Conservation (phyloP, 2,888 invertebrate species). For the Harpalus rufipes region DNA sequence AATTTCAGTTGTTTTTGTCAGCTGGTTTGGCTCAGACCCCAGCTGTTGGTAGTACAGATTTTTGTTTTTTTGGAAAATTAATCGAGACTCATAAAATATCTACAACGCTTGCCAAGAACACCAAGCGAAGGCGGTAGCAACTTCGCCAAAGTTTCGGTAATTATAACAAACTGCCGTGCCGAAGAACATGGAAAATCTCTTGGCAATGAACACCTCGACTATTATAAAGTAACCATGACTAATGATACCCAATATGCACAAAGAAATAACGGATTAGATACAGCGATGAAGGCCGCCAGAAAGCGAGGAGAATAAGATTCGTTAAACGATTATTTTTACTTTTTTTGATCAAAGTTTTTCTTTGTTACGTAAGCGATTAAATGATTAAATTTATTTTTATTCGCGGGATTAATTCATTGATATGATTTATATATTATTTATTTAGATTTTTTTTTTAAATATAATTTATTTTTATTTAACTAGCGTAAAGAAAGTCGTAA, state of each 20-base stretch:
- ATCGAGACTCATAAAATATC: constrained; percentile 60
- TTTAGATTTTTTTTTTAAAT: neutral
- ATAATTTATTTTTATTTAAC: constrained; percentile 29
- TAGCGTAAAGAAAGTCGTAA: constrained; percentile 20
- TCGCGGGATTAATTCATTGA: constrained; percentile 22
- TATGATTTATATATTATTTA: constrained; percentile 31
- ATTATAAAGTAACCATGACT: constrained; percentile 66
- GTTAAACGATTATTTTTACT: constrained; percentile 28
- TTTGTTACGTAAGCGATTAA: constrained; percentile 33
- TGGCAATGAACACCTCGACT: constrained; percentile 65
- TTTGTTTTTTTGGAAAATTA: constrained; percentile 57
- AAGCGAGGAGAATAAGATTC: constrained; percentile 29
- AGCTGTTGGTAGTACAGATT: constrained; percentile 52
- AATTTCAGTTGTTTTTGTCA: constrained; percentile 52
- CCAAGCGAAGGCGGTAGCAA: constrained; percentile 37
- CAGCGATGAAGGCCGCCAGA: neutral
- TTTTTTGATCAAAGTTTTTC: neutral
- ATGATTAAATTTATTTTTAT: constrained; percentile 12
- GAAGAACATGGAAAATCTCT: constrained; percentile 67
- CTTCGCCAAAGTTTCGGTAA: constrained; percentile 59
- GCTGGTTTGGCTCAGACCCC: constrained; percentile 38
- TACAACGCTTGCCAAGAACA: constrained; percentile 62
- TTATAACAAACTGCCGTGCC: constrained; percentile 63
- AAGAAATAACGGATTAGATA: constrained; percentile 42
- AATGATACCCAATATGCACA: constrained; percentile 59